phyloP scores from a whole-genome alignment of 2,888 invertebrate genomes.

The Apodemia hepburni region DNA sequence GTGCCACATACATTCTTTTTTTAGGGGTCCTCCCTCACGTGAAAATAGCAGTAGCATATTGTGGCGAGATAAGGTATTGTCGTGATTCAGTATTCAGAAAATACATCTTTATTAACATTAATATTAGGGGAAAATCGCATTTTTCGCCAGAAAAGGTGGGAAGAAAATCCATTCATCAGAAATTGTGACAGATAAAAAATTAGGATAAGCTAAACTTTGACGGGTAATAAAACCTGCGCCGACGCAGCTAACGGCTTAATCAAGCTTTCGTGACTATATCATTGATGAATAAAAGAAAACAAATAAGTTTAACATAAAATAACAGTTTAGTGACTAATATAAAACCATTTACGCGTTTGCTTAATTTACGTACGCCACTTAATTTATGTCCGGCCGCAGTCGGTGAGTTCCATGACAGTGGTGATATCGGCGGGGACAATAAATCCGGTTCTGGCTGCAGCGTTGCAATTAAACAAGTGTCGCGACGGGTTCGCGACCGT shows the following conservation, averaged over 20 bases:
- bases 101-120: no score
- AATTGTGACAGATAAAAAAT: no score
- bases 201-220: not conserved
- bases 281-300: constrained; percentile 5
- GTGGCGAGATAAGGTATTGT: no score
- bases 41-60: no score
- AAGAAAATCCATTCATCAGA: no score
- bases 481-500: constrained; percentile 69
- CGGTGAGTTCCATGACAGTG: constrained; percentile 42
- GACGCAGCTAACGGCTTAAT: constrained; percentile 5
- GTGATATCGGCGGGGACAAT: constrained; percentile 72
- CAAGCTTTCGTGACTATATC: constrained; percentile 7
- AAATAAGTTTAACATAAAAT: constrained; percentile 9
- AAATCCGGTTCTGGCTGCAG: constrained; percentile 74
- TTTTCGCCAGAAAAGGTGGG: no score
- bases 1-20: no score
- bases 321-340: constrained; percentile 18
- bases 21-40: no score
- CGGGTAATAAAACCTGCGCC: not conserved
- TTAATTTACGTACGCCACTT: constrained; percentile 30
- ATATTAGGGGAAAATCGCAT: no score
- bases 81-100: no score
- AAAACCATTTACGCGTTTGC: constrained; percentile 31
- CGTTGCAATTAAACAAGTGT: constrained; percentile 76
- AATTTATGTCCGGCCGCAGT: constrained; percentile 20